Base-by-base conservation (phyloP, 2,113 vertebrate genomes). In the Pteruthius melanotis region DNA sequence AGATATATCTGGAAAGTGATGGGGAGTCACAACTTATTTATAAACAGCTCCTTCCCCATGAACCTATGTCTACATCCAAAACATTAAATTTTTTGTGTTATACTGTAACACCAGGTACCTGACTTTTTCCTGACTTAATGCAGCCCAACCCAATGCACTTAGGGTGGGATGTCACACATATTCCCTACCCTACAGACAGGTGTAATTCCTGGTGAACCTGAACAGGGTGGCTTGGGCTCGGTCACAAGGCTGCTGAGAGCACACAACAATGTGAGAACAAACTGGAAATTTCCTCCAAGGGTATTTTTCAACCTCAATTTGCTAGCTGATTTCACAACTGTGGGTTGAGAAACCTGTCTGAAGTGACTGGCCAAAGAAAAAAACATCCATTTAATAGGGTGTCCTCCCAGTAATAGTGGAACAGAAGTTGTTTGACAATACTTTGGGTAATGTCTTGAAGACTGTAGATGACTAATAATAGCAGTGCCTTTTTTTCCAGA, bases 381-480 rank as follows among this genome's bases (percentile, higher is more conserved):
- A 7, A 31, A 13, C 21, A 86, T 23, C 35, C 14, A 31, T 95
- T 89, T 84, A 44, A 71, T 21, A 87, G 44, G 30, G 35, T 78
- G 31, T 22, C 37, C 40, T 93, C 52, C 68, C 56, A 90, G 60
- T 31, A 78, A 71, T 0, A 84, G 52, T 56, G 80, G 68, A 91
- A 68, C 35, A 88, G 90, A 69, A 94, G 18, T 57, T 86, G 90
- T 93, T 90, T 93, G 83, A 96, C 88, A 90, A 92, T 95, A 86
- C 88, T 93, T 90, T 26, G 72, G 76, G 53, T 87, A 90, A 74
- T 78, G 61, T 71, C 80, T 94, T 87, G 69, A 83, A 93, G 77
- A 21, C 83, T 69, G 83, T 80, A 80, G 72, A 80, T 93, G 88
- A 68, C 83, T 96, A 95, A 93, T 92, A 95, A 95, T 93, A 94